These are phyloP conservation scores for Campaea margaritaria DNA, from an alignment of 2,888 invertebrate genomes.

Conservation along the genomic window DNA sequence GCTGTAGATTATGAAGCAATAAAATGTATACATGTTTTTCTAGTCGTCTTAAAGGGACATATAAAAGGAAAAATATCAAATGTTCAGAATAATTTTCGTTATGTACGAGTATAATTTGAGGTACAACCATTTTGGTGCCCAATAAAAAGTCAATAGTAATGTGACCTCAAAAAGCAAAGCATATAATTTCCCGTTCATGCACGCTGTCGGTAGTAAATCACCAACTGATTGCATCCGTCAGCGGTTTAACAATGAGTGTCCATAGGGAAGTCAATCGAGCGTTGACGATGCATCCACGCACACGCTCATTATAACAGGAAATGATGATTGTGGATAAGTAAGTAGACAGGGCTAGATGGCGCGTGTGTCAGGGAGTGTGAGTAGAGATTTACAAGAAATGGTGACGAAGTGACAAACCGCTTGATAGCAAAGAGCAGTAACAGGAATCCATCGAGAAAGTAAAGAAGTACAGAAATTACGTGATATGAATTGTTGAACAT, in stretches of 20 bases:
- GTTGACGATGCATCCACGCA: constrained; percentile 13
- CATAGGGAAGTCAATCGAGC: constrained; percentile 23
- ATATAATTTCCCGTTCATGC: constrained; percentile 31
- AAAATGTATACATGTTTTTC: too few species aligned
- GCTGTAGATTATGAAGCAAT: too few species aligned
- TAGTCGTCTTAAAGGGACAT: too few species aligned
- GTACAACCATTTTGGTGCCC: too few species aligned
- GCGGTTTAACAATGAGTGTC: constrained; percentile 29
- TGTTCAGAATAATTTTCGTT: too few species aligned
- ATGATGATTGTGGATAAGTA: background rate
- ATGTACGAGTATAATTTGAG: too few species aligned
- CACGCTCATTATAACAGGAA: background rate
- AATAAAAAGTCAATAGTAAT: background rate
- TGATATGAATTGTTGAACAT: too few species aligned
- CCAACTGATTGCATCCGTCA: constrained; percentile 41
- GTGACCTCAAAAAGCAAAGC: constrained; percentile 21
- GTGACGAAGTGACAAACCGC: too few species aligned
- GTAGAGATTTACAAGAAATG: background rate
- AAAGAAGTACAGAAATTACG: too few species aligned
- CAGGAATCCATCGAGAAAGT: too few species aligned
- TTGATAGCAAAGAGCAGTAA: too few species aligned
- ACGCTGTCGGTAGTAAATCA: constrained; percentile 34
- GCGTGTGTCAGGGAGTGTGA: background rate
- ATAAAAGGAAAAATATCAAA: too few species aligned
- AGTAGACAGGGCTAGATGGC: background rate